Evolutionary conservation across 2,113 vertebrate genomes (phyloP).

Genomic region (Podarcis cretensis): DNA sequence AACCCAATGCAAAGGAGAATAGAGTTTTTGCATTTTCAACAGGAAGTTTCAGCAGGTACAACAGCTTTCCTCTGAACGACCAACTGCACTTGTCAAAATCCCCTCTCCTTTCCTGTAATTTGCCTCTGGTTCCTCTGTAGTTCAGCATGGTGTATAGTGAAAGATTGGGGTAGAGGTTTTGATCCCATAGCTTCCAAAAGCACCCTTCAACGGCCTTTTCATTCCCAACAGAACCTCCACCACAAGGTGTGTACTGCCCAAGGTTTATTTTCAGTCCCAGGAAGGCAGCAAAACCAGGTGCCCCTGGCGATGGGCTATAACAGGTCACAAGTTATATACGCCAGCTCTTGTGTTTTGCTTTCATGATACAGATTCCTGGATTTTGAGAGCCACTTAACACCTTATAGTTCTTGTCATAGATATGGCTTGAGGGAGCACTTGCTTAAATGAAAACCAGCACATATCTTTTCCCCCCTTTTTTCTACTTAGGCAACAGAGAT

Average conservation of each 20-base stretch:
- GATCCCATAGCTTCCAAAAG: conserved; percentile 15
- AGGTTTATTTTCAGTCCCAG: neutral
- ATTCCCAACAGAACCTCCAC: neutral
- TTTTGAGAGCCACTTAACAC: neutral
- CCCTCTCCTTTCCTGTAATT: neutral
- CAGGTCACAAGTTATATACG: neutral
- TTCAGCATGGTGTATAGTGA: neutral
- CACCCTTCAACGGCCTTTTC: conserved; percentile 5
- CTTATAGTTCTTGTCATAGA: neutral
- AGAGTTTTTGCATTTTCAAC: neutral
- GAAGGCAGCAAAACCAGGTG: neutral
- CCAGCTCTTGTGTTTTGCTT: neutral
- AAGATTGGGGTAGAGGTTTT: conserved; percentile 1
- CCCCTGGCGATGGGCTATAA: neutral
- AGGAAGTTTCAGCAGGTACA: neutral
- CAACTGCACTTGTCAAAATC: neutral
- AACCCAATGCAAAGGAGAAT: neutral
- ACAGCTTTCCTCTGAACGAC: neutral
- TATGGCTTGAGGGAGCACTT: neutral
- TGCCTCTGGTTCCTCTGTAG: neutral
- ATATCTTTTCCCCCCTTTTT: neutral
- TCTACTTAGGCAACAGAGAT: neutral
- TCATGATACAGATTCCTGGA: neutral
- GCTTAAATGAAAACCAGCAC: neutral
- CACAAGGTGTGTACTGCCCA: too few species aligned